Evolutionary conservation across 2,888 invertebrate species (phyloP).

Genomic region (Orthosia cruda): DNA sequence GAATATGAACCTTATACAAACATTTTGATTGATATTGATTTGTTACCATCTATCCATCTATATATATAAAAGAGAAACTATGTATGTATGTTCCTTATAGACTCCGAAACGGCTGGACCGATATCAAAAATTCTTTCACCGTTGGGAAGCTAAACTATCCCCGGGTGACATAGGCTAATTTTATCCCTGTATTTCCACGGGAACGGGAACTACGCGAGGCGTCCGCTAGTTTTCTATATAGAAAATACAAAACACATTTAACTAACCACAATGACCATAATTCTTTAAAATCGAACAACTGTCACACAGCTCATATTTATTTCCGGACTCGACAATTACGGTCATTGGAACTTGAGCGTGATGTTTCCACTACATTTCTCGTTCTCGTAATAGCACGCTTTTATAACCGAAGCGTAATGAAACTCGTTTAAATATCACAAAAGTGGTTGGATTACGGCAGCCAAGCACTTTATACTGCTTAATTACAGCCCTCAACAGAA

Average conservation of each 20-base stretch:
- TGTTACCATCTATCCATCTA: not conserved
- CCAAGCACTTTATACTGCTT: conserved; percentile 89
- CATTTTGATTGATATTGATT: too few relatives aligned
- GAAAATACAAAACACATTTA: conserved; percentile 44
- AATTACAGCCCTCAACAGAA: conserved; percentile 90
- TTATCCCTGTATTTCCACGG: too few relatives aligned
- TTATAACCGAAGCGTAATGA: conserved; percentile 90
- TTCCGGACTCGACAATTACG: conserved; percentile 85
- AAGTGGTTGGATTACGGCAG: conserved; percentile 89
- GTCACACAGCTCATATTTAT: conserved; percentile 77
- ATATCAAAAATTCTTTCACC: too few relatives aligned
- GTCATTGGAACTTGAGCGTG: conserved; percentile 87
- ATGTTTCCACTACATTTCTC: conserved; percentile 90
- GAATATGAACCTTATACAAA: too few relatives aligned
- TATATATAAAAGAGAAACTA: too few relatives aligned
- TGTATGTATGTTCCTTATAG: too few relatives aligned
- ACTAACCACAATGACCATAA: conserved; percentile 32
- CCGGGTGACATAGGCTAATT: too few relatives aligned
- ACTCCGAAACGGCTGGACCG: too few relatives aligned
- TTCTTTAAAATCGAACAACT: conserved; percentile 72
- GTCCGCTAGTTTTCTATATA: conserved; percentile 3
- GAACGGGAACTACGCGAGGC: too few relatives aligned
- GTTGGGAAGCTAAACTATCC: too few relatives aligned
- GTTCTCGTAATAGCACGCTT: conserved; percentile 89
- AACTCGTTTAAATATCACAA: conserved; percentile 91